Evolutionary conservation across 2,113 vertebrate genomes (phyloP).

Genomic region (Tetraodon nigroviridis): DNA sequence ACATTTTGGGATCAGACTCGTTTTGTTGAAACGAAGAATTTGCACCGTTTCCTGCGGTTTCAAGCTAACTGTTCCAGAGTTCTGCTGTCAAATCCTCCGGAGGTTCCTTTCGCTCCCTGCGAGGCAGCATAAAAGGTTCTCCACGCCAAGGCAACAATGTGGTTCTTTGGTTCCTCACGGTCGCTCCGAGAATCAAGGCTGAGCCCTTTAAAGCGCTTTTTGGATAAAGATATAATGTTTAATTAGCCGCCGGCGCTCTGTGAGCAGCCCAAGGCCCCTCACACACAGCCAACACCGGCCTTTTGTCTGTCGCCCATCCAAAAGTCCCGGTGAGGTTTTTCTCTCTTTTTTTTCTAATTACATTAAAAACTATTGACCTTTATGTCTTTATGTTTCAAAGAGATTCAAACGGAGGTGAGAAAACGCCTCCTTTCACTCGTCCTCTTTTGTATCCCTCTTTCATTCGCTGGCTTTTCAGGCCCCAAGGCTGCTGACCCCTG

Average conservation of each 20-base stretch:
- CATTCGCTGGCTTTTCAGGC: constrained; percentile 41
- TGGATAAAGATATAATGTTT: constrained; percentile 69
- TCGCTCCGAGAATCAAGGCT: constrained; percentile 63
- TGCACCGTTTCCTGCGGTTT: too few species aligned
- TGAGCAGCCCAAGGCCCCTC: constrained; percentile 69
- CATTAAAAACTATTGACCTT: constrained; percentile 64
- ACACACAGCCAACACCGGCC: constrained; percentile 59
- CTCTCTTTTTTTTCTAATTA: constrained; percentile 53
- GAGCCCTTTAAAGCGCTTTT: constrained; percentile 63
- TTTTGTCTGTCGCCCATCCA: constrained; percentile 67
- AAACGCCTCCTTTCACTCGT: constrained; percentile 45
- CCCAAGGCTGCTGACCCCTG: constrained; percentile 55
- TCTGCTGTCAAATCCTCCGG: too few species aligned
- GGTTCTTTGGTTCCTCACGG: constrained; percentile 57
- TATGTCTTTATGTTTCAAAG: constrained; percentile 61
- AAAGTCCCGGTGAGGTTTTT: constrained; percentile 54
- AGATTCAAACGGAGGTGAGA: constrained; percentile 44
- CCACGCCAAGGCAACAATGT: constrained; percentile 42
- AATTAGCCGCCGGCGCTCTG: constrained; percentile 69
- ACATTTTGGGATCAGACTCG: too few species aligned
- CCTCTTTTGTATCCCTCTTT: constrained; percentile 51
- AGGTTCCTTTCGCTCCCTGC: too few species aligned
- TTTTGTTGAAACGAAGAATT: too few species aligned
- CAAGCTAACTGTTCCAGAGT: too few species aligned
- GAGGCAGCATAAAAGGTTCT: too few species aligned